phyloP scores from a whole-genome alignment of 1,140 invertebrate species.

The Tetraneura akinire region DNA sequence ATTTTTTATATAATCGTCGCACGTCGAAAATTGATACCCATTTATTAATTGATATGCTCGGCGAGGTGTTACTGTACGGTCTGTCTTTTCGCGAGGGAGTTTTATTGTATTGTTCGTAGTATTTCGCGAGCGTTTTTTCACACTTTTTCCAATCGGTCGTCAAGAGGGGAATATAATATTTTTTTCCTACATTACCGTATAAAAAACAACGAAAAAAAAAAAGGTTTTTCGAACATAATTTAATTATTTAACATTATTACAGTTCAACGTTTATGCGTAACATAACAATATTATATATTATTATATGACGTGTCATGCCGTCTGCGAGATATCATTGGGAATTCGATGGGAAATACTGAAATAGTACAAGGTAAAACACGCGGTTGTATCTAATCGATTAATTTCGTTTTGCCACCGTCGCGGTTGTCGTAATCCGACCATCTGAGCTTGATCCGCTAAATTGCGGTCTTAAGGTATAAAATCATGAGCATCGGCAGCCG shows the following conservation, averaged over 20 bases:
- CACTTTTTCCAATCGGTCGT: not conserved
- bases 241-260: not conserved
- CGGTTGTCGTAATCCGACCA: slow-evolving; percentile 31
- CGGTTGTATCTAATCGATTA: not conserved
- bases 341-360: not conserved
- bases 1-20: not conserved
- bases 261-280: not conserved
- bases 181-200: no score
- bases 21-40: not conserved
- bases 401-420: not conserved
- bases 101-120: slow-evolving; percentile 1
- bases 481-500: no score
- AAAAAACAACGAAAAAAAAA: no score
- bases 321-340: not conserved
- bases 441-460: slow-evolving; percentile 19
- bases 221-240: not conserved
- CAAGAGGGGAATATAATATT: not conserved
- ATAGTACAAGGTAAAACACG: not conserved
- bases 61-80: not conserved
- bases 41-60: slow-evolving; percentile 28
- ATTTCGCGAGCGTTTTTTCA: no score
- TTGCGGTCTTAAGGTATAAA: not conserved
- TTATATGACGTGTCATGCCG: not conserved
- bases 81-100: not conserved
- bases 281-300: not conserved